phyloP scores from a whole-genome alignment of 2,797 vertebrate genomes.

The Parauchenoglanis ngamensis region DNA sequence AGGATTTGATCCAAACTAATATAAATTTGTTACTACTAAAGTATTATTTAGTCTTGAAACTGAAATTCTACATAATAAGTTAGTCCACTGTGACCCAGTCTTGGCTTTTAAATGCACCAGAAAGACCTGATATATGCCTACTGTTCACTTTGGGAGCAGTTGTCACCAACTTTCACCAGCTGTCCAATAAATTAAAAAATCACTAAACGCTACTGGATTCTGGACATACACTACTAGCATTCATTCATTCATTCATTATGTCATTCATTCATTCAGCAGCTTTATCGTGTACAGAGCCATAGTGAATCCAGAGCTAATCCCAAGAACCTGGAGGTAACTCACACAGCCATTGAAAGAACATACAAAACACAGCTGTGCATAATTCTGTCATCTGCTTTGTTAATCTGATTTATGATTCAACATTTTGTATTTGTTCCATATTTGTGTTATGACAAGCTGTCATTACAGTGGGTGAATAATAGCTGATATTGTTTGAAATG shows the following conservation, averaged over 20 bases:
- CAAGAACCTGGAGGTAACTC: background rate
- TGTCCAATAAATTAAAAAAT: too few species aligned
- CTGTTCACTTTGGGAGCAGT: too few species aligned
- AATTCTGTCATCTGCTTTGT: background rate
- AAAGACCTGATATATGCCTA: too few species aligned
- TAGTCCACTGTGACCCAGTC: too few species aligned
- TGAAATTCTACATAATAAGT: background rate
- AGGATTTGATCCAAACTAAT: background rate
- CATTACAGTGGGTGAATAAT: background rate
- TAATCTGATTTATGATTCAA: background rate
- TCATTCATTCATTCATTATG: background rate
- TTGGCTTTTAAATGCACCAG: too few species aligned
- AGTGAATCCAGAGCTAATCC: background rate
- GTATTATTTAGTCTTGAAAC: background rate
- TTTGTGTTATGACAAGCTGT: background rate
- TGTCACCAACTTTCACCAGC: too few species aligned
- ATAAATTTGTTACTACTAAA: background rate
- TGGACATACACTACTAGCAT: background rate
- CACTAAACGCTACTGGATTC: background rate
- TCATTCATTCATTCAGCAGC: too few species aligned
- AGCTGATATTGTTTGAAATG: background rate
- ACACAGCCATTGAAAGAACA: too few species aligned
- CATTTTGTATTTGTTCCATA: background rate
- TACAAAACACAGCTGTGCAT: background rate
- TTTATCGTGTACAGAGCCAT: background rate